Evolutionary conservation across 2,888 invertebrate species (phyloP).

Genomic region (Listrodromus nycthemerus): DNA sequence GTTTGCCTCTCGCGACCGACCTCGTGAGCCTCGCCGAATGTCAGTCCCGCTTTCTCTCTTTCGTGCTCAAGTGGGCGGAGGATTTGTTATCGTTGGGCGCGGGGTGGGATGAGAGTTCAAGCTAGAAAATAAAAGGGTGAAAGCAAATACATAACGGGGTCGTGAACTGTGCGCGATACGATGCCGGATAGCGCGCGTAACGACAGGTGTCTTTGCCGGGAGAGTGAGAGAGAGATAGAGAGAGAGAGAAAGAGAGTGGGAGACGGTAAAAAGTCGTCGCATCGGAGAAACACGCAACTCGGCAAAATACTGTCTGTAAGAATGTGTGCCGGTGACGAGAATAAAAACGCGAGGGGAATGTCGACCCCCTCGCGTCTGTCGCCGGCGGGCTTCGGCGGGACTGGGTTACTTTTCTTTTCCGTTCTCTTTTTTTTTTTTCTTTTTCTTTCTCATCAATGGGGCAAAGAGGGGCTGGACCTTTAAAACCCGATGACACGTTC

Average conservation of each 20-base stretch:
- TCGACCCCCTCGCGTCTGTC: conserved; percentile 55
- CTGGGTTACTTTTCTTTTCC: conserved; percentile 9
- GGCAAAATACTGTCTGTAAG: conserved; percentile 54
- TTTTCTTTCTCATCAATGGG: conserved; percentile 43
- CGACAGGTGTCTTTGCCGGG: conserved; percentile 59
- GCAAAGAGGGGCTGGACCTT: conserved; percentile 50
- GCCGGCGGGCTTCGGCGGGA: conserved; percentile 48
- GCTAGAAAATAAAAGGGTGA: conserved; percentile 52
- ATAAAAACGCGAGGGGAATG: conserved; percentile 61
- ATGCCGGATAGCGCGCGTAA: conserved; percentile 51
- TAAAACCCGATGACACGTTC: conserved; percentile 64
- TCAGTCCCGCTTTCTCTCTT: conserved; percentile 50
- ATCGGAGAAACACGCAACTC: conserved; percentile 49
- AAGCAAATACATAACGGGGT: conserved; percentile 62
- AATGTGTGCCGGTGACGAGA: conserved; percentile 59
- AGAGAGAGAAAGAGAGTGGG: too few relatives aligned
- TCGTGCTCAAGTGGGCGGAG: conserved; percentile 34
- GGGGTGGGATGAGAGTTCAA: conserved; percentile 37
- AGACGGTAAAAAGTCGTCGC: conserved; percentile 27
- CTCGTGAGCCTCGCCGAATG: conserved; percentile 67
- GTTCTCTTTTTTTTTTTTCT: conserved; percentile 36
- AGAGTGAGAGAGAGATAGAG: too few relatives aligned
- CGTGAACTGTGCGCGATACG: conserved; percentile 62
- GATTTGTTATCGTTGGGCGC: conserved; percentile 23
- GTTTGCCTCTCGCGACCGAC: conserved; percentile 79